These are phyloP conservation scores for Lydus trimaculatus DNA, from an alignment of 2,888 invertebrate species.

Conservation along the genomic window DNA sequence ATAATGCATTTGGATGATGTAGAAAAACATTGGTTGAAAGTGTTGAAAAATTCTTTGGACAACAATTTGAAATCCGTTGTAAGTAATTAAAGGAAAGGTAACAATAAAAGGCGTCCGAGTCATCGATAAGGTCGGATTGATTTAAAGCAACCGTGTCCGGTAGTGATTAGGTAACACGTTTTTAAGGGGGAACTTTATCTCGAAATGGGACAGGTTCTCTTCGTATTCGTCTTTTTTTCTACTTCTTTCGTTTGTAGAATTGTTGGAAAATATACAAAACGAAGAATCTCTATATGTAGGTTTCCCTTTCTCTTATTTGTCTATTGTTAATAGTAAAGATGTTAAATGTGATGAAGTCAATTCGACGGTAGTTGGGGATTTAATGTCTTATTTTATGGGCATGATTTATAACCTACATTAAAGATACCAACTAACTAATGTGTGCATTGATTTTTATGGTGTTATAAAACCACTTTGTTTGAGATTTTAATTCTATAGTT, in stretches of 20 bases:
- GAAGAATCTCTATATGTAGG: slow-evolving; percentile 20
- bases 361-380: slow-evolving; percentile 25
- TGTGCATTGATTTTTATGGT: slow-evolving; percentile 35
- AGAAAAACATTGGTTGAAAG: slow-evolving; percentile 22
- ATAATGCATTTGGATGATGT: slow-evolving; percentile 31
- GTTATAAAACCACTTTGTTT: slow-evolving; percentile 36
- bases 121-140: slow-evolving; percentile 55
- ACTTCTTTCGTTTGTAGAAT: slow-evolving; percentile 11
- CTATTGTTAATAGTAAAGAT: slow-evolving; percentile 13
- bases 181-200: slow-evolving; percentile 17
- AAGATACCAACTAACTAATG: slow-evolving; percentile 35
- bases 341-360: slow-evolving; percentile 19
- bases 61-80: slow-evolving; percentile 48
- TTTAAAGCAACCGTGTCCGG: slow-evolving; percentile 54
- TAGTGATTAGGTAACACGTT: slow-evolving; percentile 54
- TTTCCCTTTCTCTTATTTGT: slow-evolving; percentile 2
- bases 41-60: slow-evolving; percentile 31
- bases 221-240: slow-evolving; percentile 9
- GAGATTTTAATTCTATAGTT: slow-evolving; percentile 28
- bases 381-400: slow-evolving; percentile 33
- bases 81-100: slow-evolving; percentile 59
- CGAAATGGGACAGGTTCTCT: slow-evolving; percentile 20
- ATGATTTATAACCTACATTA: slow-evolving; percentile 33
- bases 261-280: slow-evolving; percentile 4
- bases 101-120: slow-evolving; percentile 57